Conservation (phyloP, 1,140 invertebrate genomes). For the Uloborus diversus region DNA sequence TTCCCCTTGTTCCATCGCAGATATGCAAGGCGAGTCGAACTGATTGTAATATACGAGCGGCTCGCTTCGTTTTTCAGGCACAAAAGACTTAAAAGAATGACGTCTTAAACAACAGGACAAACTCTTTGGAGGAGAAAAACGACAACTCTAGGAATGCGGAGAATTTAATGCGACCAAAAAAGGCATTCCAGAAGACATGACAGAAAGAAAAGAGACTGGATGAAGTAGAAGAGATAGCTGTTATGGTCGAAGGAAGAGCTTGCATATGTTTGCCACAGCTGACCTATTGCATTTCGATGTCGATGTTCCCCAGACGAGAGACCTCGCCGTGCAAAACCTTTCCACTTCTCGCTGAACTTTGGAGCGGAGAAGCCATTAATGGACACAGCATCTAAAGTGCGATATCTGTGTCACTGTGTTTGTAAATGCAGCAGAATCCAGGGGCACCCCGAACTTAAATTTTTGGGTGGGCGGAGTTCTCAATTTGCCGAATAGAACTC, state of each 20-base stretch:
- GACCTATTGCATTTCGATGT: constrained; percentile 54
- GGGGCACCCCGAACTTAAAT: too few species aligned
- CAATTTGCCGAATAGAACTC: too few species aligned
- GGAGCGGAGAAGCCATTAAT: too few species aligned
- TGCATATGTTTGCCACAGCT: constrained; percentile 50
- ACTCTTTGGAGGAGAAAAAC: constrained; percentile 36
- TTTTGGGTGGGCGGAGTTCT: too few species aligned
- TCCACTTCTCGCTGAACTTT: too few species aligned
- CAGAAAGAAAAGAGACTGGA: constrained; percentile 24
- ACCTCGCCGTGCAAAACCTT: constrained; percentile 48
- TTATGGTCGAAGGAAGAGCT: constrained; percentile 19
- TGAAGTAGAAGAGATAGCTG: constrained; percentile 20
- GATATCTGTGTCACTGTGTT: too few species aligned
- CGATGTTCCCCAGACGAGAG: constrained; percentile 29
- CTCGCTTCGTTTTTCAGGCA: constrained; percentile 10
- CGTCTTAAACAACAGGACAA: constrained; percentile 52
- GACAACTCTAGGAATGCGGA: constrained; percentile 38
- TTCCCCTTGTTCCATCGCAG: background rate
- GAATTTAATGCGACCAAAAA: constrained; percentile 54
- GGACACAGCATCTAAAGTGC: too few species aligned
- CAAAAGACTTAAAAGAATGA: constrained; percentile 40
- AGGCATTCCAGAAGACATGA: constrained; percentile 42
- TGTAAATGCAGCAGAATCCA: too few species aligned
- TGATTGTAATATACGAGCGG: constrained; percentile 55
- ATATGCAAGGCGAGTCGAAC: background rate